Evolutionary conservation across 2,888 invertebrate genomes (phyloP), one percentile per base, ranked within the genome.

Genomic region (Epicampocera succincta): DNA sequence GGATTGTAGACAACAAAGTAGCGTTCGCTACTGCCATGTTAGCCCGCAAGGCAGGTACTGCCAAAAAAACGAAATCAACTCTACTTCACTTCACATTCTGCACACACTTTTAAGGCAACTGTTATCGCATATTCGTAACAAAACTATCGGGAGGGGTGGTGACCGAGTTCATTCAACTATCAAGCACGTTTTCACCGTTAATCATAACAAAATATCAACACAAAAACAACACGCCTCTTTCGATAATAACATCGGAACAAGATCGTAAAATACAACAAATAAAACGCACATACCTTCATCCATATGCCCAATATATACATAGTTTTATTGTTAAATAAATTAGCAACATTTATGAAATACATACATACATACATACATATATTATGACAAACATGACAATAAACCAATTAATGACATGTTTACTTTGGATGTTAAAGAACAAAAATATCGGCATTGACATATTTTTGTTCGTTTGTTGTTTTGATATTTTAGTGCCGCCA

Each of bases 301-400:
- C n/a, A n/a, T n/a, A n/a, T n/a, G n/a, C n/a, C n/a, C n/a, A n/a
- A n/a, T n/a, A n/a, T n/a, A n/a, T n/a, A n/a, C n/a, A n/a, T n/a
- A 25, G 3, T 29, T 63, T 63, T 63, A 63, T 63, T 19, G 48
- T 48, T 46, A 48, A 63, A 63, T 63, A 48, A 63, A 63, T 63
- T 63, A 17, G 33, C 17, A 48, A 33, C 15, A 17, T 29, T 3
- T 25, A 25, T 33, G 13, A 63, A 48, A 33, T 29, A n/a, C n/a
- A n/a, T n/a, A n/a, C n/a, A n/a, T n/a, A n/a, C n/a, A n/a, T n/a
- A n/a, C n/a, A n/a, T n/a, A n/a, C n/a, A n/a, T n/a, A 12, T 29
- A 46, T 44, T 46, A 29, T 25, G 29, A 63, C 46, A 46, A 46
- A 63, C 17, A 46, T 63, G 46, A 17, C 29, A 63, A 63, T 33